Conservation (phyloP, 2,797 vertebrate species). For the Chelon labrosus region DNA sequence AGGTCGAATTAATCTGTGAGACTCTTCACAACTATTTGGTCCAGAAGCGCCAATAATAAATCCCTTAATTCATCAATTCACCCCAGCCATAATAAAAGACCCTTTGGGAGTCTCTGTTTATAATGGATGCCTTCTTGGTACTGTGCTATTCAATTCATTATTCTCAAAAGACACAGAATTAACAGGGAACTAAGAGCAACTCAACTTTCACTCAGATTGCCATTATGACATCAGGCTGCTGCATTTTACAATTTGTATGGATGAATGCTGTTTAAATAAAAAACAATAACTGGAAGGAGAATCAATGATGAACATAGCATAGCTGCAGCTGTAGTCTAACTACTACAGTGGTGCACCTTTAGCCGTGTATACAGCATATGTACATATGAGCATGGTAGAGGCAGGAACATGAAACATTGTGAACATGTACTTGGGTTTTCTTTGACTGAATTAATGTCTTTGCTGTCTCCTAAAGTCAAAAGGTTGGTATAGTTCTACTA, state of each 20-base stretch:
- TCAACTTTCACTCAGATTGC: not conserved
- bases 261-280: not conserved
- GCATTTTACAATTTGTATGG: not conserved
- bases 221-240: not conserved
- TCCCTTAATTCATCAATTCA: not conserved
- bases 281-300: not conserved
- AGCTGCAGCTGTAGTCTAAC: not conserved
- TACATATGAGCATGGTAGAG: no score
- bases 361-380: not conserved
- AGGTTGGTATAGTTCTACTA: not conserved
- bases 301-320: no score
- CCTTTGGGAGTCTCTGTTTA: not conserved
- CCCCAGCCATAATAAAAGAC: not conserved
- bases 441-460: not conserved
- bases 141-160: not conserved
- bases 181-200: not conserved
- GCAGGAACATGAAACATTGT: not conserved
- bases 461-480: not conserved
- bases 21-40: no score
- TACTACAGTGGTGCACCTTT: not conserved
- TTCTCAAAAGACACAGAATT: not conserved
- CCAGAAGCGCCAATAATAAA: not conserved
- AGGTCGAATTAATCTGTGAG: no score
- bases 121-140: not conserved
- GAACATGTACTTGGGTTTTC: not conserved